These are phyloP conservation scores for Temnothorax ravouxi DNA, from an alignment of 2,888 invertebrate species.

Conservation along the genomic window DNA sequence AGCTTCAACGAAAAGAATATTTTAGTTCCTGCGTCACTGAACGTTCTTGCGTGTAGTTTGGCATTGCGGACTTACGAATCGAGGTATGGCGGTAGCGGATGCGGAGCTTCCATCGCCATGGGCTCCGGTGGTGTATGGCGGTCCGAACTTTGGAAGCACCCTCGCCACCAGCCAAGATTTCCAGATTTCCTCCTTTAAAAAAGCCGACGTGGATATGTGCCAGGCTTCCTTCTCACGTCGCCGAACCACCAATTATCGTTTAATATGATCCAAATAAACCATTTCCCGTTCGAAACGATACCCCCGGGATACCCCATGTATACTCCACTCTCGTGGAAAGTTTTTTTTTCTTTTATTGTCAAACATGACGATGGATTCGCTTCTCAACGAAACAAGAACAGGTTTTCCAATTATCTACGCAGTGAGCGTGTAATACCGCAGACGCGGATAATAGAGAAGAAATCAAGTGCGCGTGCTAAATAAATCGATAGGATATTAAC, in stretches of 20 bases:
- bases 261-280: constrained; percentile 41
- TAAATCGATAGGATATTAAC: constrained; percentile 57
- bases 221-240: constrained; percentile 64
- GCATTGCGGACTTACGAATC: constrained; percentile 82
- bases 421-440: constrained; percentile 31
- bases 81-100: constrained; percentile 84
- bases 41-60: constrained; percentile 71
- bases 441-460: constrained; percentile 58
- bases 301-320: constrained; percentile 51
- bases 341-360: constrained; percentile 39
- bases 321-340: neutral
- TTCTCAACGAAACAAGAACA: constrained; percentile 37
- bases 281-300: constrained; percentile 29
- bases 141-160: constrained; percentile 82
- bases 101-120: constrained; percentile 82
- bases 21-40: constrained; percentile 69
- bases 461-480: constrained; percentile 61
- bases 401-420: constrained; percentile 39
- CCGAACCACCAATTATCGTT: constrained; percentile 52
- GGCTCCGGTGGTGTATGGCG: constrained; percentile 79
- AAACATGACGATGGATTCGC: constrained; percentile 45
- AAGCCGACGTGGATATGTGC: constrained; percentile 80
- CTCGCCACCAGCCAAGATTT: constrained; percentile 83
- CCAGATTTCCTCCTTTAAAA: constrained; percentile 84
- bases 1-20: constrained; percentile 9